Base-by-base conservation (phyloP, 2,888 invertebrate genomes). In the Osmoderma eremita region DNA sequence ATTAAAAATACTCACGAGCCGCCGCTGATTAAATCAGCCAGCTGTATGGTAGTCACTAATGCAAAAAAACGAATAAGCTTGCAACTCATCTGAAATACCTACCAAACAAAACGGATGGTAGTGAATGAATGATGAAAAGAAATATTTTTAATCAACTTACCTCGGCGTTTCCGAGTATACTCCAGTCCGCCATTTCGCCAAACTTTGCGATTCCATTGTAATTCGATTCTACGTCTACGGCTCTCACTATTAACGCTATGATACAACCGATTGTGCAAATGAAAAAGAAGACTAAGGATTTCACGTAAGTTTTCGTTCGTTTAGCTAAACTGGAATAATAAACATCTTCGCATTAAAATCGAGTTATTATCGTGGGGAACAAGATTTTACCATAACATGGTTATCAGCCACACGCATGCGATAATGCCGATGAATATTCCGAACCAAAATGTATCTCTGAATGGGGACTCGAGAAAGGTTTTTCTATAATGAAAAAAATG, bases 371-470 rank as follows among this genome's bases (percentile, higher is more conserved):
- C 30, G 30, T 30, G 30, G 6, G 30, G 10, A 30, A 5, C 6
- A 10, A 30, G 2, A 8, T 20, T 86, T 87, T 81, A 89, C 89
- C 88, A 84, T 77, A 88, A 80, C 76, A 88, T 85, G 73, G 88
- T 83, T 77, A 88, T 83, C 75, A 87, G 84, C 89, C 89, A 90
- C 76, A 88, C 83, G 75, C 87, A 80, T 79, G 89, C 86, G 78
- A 89, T 83, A 75, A 88, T 83, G 71, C 86, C 86, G 53, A 86
- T 84, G 82, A 87, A 88, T 76, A 88, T 86, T 71, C 88, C 88
- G 75, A 87, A 86, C 86, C 88, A 89, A 78, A 86, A 86, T 3
- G 88, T 87, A 74, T 88, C 86, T 70, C 85, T 85, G 70, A 86
- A 84, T 70, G 87, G 86, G 70, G 88, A 85, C 76, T 86, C 85